Base-by-base conservation (phyloP, 2,797 vertebrate species). In the Hyperoplus immaculatus region DNA sequence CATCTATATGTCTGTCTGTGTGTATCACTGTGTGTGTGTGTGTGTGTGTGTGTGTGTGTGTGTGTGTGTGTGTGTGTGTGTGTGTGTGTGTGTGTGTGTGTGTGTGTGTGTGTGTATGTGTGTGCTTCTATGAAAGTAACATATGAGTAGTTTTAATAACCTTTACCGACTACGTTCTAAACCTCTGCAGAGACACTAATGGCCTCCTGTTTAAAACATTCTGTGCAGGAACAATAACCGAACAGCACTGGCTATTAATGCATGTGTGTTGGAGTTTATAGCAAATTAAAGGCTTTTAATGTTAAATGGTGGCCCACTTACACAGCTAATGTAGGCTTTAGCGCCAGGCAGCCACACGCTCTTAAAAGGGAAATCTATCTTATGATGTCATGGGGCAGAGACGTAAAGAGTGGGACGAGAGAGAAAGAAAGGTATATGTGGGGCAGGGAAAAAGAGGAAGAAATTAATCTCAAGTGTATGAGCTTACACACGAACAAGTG, bases 281-380 rank as follows among this genome's bases (percentile, higher is more conserved):
- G 93, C 93, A 92, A 95, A 95, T 95, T 94, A 94, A 95, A 94
- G 93, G 92, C 93, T 91, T 95, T 92, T 91, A 94, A 94, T 94
- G 93, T 94, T 95, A 93, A 94, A 92, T 89, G 92, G 92, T 91
- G 90, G 86, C 86, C 92, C 93, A 92, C 93, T 94, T 94, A 93
- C 90, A 93, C 90, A 90, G 91, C 90, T 93, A 93, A 93, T 91
- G 92, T 89, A 92, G 86, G 93, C 93, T 93, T 93, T 93, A 92
- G 92, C 92, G 87, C 88, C 81, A 90, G 85, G 71, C 90, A 91
- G 91, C 87, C 91, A 83, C 75, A 77, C 69, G 78, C 90, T 92
- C 92, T 94, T 95, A 95, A 94, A 94, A 93, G 94, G 92, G 80
- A 92, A 93, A 95, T 95, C 91, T 94, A 88, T 95, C 95, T 95